Evolutionary conservation across 1,140 invertebrate genomes (phyloP), one percentile per base, ranked within the genome.

Genomic region (Propsilocerus akamusi): DNA sequence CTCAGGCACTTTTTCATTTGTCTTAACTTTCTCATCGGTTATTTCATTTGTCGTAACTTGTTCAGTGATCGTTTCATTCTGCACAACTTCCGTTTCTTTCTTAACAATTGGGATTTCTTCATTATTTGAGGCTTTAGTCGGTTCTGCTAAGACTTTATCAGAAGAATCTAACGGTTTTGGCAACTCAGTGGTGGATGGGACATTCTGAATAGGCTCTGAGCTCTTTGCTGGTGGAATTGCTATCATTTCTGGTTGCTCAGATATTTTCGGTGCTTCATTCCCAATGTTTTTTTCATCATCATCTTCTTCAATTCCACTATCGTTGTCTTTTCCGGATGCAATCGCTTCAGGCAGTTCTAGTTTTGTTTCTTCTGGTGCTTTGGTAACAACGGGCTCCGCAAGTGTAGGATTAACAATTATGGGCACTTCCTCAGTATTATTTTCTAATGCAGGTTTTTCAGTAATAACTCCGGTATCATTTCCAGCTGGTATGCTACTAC

Each of bases 281-380:
- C 48, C 37, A 23, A 48, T 52, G n/a, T 55, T 52, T 22, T 56
- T 54, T 24, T 57, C 55, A 26, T 56, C 52, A 46, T 59, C 53
- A 34, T 56, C 52, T 24, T 56, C 53, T 17, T 52, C 53, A 30
- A 47, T 49, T 22, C 56, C 55, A 37, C 51, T 50, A 26, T 54
- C 56, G 12, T 58, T 53, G 22, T 55, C 53, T 51, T 58, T 53
- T 14, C 59, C 52, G 26, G 53, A 30, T 50, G 51, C 52, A 37
- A 48, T 52, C 46, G 58, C 53, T 46, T 49, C 50, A 50, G 53
- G 51, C 24, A 52, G 51, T 53, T 51, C 51, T 46, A 50, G 41
- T 52, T 52, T 51, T 50, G 26, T n/a, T 49, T 54, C 25, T 20
- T 48, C 28, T 50, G 53, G 37, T 49, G 32, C 52, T 24, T 7